Conservation (phyloP, 2,113 vertebrate species). For the Nymphicus hollandicus region DNA sequence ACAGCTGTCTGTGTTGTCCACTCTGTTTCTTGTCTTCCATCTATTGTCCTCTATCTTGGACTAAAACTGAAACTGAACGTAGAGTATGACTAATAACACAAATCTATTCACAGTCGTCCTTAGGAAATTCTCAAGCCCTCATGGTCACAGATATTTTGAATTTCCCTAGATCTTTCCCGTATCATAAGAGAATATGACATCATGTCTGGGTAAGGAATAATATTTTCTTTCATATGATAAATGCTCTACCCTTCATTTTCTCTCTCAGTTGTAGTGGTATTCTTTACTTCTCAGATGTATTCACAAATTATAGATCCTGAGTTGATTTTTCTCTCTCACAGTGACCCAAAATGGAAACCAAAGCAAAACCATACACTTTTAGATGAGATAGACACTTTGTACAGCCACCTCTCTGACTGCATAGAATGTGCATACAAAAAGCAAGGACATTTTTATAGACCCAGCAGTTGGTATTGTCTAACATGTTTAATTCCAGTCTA, state of each 20-base stretch:
- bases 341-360: not conserved
- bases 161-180: not conserved
- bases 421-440: not conserved
- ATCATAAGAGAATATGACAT: not conserved
- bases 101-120: not conserved
- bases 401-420: not conserved
- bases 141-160: not conserved
- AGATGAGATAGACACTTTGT: not conserved
- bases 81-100: not conserved
- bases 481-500: not conserved
- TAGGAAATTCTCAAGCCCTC: not conserved
- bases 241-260: not conserved
- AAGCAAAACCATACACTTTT: not conserved
- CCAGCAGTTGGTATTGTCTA: not conserved
- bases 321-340: not conserved
- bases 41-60: not conserved
- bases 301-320: not conserved
- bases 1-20: not conserved
- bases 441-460: not conserved
- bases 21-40: not conserved
- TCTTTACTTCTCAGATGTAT: not conserved
- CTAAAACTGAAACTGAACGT: not conserved
- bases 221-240: not conserved
- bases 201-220: not conserved
- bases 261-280: not conserved